Percentiles rank a stretch among this genome's conserved stretches.
phyloP scores from a whole-genome alignment of 2,797 vertebrate species.

The Myotis vivesi region DNA sequence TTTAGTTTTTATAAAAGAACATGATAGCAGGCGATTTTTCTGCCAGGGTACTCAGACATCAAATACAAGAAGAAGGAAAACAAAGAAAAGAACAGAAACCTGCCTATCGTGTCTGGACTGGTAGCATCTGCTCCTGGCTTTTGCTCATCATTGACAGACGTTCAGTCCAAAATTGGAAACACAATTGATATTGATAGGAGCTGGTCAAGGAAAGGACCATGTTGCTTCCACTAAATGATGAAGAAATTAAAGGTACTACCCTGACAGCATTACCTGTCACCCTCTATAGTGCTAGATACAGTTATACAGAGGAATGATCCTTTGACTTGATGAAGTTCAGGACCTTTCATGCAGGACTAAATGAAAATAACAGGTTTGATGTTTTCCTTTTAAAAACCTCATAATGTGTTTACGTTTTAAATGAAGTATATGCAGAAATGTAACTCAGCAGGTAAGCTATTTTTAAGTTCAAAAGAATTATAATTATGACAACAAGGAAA shows the following conservation, averaged over 20 bases:
- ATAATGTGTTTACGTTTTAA: background rate
- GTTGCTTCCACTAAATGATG: slow-evolving; percentile 18
- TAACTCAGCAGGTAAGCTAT: background rate
- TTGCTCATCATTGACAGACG: background rate
- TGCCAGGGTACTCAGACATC: background rate
- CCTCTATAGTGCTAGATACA: background rate
- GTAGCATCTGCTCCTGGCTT: background rate
- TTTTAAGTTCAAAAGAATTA: background rate
- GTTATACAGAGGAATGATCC: background rate
- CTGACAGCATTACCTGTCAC: background rate
- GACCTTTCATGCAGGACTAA: background rate
- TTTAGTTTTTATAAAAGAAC: background rate
- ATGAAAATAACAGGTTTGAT: background rate
- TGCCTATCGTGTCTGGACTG: background rate
- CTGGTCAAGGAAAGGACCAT: background rate
- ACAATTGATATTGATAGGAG: slow-evolving; percentile 59
- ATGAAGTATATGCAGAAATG: background rate
- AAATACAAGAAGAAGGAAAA: background rate
- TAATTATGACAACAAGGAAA: background rate
- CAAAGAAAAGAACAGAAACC: background rate
- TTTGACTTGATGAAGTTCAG: background rate
- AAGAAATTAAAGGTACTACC: slow-evolving; percentile 46
- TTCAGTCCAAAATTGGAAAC: slow-evolving; percentile 26
- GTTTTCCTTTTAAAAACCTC: background rate
- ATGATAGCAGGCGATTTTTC: slow-evolving; percentile 2